A percentile compares a stretch with the other conserved stretches of the same genome.
These are phyloP conservation scores for Carpatolechia fugitivella DNA, from an alignment of 2,888 invertebrate genomes.

Conservation along the genomic window DNA sequence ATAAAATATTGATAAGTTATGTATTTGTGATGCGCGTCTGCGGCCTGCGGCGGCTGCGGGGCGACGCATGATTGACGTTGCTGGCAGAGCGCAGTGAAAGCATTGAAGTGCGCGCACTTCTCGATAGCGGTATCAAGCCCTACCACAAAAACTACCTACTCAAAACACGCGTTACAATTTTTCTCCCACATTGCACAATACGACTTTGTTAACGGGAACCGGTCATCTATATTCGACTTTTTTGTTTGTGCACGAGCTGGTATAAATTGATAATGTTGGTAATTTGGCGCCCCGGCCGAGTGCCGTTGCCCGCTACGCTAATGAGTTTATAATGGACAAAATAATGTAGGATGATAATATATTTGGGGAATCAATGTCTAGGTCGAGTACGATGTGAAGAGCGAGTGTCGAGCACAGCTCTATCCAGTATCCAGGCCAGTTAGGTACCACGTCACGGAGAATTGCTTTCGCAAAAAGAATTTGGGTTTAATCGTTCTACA, in stretches of 20 bases:
- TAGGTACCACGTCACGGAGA: too few species aligned
- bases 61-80: slow-evolving; percentile 55
- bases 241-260: slow-evolving; percentile 74
- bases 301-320: slow-evolving; percentile 77
- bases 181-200: slow-evolving; percentile 78
- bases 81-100: slow-evolving; percentile 55
- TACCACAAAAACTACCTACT: slow-evolving; percentile 59
- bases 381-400: slow-evolving; percentile 43
- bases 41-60: slow-evolving; percentile 17
- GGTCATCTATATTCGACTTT: slow-evolving; percentile 73
- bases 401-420: slow-evolving; percentile 2
- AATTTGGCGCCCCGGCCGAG: slow-evolving; percentile 73
- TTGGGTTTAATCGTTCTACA: too few species aligned
- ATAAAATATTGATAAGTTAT: too few species aligned
- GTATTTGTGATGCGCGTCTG: not conserved
- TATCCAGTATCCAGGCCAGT: not conserved
- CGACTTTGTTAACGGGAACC: slow-evolving; percentile 77
- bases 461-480: too few species aligned
- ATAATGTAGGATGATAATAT: slow-evolving; percentile 73
- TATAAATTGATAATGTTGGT: slow-evolving; percentile 79
- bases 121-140: slow-evolving; percentile 66
- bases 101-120: slow-evolving; percentile 58
- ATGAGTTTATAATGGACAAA: slow-evolving; percentile 77
- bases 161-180: slow-evolving; percentile 73
- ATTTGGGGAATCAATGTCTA: slow-evolving; percentile 76